These are phyloP conservation scores for Halichondria panicea DNA, from an alignment of 37 sponge, comb jelly and placozoan genomes.

Conservation along the genomic window DNA sequence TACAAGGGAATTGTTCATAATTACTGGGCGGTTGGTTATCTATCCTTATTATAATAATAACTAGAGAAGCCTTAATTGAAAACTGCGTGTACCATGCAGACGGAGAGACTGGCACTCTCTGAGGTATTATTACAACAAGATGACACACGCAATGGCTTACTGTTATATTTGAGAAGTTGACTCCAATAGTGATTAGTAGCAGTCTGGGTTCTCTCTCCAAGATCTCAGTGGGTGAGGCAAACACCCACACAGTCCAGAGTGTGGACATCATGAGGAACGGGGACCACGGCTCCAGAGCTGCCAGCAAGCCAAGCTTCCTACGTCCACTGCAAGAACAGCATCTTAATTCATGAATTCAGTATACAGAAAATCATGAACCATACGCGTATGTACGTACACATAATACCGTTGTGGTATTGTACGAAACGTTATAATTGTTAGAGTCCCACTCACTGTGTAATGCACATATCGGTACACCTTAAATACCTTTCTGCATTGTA, in stretches of 20 bases:
- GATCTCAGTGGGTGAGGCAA: constrained; percentile 51
- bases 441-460: no score
- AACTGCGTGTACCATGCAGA: no score
- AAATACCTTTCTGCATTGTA: constrained; percentile 29
- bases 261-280: constrained; percentile 38
- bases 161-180: constrained; percentile 82
- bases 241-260: constrained; percentile 50
- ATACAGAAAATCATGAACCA: background rate
- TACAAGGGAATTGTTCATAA: no score
- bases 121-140: no score
- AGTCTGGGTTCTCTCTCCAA: constrained; percentile 44
- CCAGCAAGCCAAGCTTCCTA: background rate
- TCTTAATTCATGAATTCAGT: background rate
- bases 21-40: no score
- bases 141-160: no score
- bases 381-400: background rate
- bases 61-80: no score
- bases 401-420: background rate
- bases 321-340: background rate
- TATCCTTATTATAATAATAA: no score
- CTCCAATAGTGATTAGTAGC: constrained; percentile 62
- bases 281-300: constrained; percentile 45
- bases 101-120: no score
- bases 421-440: background rate
- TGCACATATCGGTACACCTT: no score